Evolutionary conservation across 2,888 invertebrate species (phyloP), one percentile per base, ranked within the genome.

Genomic region (Volucella zonaria): DNA sequence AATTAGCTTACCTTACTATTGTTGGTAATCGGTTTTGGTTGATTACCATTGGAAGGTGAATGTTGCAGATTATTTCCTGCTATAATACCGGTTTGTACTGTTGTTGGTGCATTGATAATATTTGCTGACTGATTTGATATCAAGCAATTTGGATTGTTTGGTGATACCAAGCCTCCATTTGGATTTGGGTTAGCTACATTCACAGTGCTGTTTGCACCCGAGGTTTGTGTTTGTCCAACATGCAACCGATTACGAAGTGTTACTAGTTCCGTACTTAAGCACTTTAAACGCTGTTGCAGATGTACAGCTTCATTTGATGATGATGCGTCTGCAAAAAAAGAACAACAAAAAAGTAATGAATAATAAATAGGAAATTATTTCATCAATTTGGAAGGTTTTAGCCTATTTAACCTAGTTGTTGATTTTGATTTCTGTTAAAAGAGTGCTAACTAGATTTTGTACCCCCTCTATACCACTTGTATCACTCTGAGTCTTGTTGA

Each of bases 301-400:
- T 97, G 97, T 89, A 97, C 97, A 88, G 97, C 97, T 94, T 97
- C 97, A 94, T 97, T 97, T 89, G 97, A 97, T 87, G 97, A 97
- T 89, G 97, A 97, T 89, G 97, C 97, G 96, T 97, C 97, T 97
- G 94, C 1, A 93, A 93, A 52, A n/a, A 15, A 56, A 15, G 31
- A 62, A 31, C 1, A 6, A 61, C 54, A 61, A 58, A 49, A 0
- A 6, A 3, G 38, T 38, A 49, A 54, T 11, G 23, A 11, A 23
- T 51, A 40, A 15, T 52, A 12, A 43, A 4, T 42, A 42, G 15
- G n/a, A 12, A 45, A 31, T 58, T 14, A 18, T 12, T 12, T 54
- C n/a, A 1, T 12, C n/a, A n/a, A 54, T 31, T 31, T 31, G 1
- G 18, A n/a, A 54, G 10, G 31, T 12, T 6, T 9, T 6, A 31